These are phyloP conservation scores for Elmis aenea DNA, from an alignment of 2,888 invertebrate species.

Conservation along the genomic window DNA sequence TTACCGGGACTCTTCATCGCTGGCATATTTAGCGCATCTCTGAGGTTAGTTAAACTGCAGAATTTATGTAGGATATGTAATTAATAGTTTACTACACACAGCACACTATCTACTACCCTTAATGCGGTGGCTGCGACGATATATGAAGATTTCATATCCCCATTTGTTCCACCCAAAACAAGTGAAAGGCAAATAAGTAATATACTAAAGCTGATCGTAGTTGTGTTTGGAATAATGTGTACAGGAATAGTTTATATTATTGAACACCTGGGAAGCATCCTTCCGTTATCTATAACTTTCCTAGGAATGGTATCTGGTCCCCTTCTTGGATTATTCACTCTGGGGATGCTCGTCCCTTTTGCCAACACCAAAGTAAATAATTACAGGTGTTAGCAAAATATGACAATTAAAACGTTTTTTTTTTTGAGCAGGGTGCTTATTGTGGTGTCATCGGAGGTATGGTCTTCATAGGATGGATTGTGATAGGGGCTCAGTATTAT, in stretches of 20 bases:
- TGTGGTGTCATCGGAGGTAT: conserved; percentile 52
- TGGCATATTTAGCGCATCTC: conserved; percentile 67
- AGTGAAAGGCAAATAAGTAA: conserved; percentile 51
- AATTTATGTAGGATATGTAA: too few species aligned
- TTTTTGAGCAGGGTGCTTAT: conserved; percentile 51
- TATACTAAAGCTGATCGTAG: conserved; percentile 52
- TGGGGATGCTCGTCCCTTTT: conserved; percentile 64
- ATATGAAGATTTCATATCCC: conserved; percentile 58
- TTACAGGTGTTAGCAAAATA: too few species aligned
- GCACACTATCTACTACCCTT: conserved; percentile 3
- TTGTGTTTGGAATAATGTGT: conserved; percentile 57
- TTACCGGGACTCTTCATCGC: conserved; percentile 72
- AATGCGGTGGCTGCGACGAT: conserved; percentile 57
- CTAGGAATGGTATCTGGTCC: conserved; percentile 62
- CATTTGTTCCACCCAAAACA: conserved; percentile 48
- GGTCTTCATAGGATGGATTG: conserved; percentile 52
- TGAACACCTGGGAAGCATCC: conserved; percentile 57
- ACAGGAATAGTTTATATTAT: conserved; percentile 63
- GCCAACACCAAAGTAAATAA: conserved; percentile 55
- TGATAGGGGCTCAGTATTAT: conserved; percentile 47
- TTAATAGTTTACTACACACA: too few species aligned
- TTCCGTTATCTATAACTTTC: conserved; percentile 60
- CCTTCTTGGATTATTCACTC: conserved; percentile 60
- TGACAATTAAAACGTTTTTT: neutral
- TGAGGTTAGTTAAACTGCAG: too few species aligned